These are phyloP conservation scores for Sterna hirundo DNA, from an alignment of 2,113 vertebrate species.

Conservation along the genomic window DNA sequence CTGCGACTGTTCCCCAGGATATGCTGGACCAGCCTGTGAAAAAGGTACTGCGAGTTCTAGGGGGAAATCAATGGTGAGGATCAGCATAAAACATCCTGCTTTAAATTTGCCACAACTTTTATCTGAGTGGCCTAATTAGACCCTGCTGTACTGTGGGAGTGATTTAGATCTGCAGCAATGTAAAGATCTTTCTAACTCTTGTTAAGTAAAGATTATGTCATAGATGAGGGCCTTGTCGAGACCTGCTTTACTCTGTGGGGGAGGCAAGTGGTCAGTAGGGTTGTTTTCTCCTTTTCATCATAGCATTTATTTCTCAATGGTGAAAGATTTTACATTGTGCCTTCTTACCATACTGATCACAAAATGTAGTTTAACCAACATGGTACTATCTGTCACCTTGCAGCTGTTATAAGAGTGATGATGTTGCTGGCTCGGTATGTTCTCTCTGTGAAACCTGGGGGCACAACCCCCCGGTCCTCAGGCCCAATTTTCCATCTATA, in stretches of 20 bases:
- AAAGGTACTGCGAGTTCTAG: constrained; percentile 65
- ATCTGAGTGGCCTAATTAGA: not conserved
- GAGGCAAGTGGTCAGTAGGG: not conserved
- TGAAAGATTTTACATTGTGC: not conserved
- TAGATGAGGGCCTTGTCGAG: not conserved
- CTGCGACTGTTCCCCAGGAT: constrained; percentile 85
- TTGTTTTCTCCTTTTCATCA: not conserved
- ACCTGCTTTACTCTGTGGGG: not conserved
- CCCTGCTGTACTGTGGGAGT: not conserved
- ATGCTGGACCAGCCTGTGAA: constrained; percentile 82
- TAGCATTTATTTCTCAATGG: not conserved
- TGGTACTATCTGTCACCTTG: not conserved
- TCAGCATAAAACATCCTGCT: not conserved
- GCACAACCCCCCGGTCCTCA: not conserved
- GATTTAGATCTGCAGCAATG: not conserved
- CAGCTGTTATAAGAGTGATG: not conserved
- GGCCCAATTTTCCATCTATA: not conserved
- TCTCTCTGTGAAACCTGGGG: not conserved
- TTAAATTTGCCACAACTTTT: not conserved
- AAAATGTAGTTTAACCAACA: not conserved
- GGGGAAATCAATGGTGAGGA: not conserved
- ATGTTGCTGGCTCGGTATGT: not conserved
- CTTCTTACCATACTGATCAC: not conserved
- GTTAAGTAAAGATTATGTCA: not conserved
- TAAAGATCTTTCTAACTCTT: not conserved